A percentile compares a stretch with the other conserved stretches of the same genome.
Evolutionary conservation across 2,888 invertebrate genomes (phyloP).

Genomic region (Melanargia galathea): DNA sequence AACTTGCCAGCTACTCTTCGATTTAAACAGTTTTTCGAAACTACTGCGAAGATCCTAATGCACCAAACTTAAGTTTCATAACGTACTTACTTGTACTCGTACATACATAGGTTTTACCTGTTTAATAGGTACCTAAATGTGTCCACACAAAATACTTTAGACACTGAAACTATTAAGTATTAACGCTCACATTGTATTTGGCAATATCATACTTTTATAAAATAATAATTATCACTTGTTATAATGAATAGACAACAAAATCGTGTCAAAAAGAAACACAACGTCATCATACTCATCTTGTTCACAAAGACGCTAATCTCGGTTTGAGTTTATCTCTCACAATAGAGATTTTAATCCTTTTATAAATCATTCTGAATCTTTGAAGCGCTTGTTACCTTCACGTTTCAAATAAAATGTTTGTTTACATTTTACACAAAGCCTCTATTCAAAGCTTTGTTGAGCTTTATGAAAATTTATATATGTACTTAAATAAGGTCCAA

Average conservation of each 20-base stretch:
- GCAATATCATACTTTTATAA: no score
- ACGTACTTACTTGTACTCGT: no score
- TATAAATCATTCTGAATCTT: constrained; percentile 20
- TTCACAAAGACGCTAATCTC: constrained; percentile 19
- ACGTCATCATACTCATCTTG: constrained; percentile 13
- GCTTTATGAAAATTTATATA: not conserved
- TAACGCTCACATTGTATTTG: no score
- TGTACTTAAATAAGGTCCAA: not conserved
- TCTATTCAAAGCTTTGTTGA: constrained; percentile 1
- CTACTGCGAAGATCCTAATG: no score
- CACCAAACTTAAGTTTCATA: no score
- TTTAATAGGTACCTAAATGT: not conserved
- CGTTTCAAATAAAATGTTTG: constrained; percentile 14
- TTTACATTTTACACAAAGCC: constrained; percentile 1
- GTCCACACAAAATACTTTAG: not conserved
- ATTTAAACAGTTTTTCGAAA: no score
- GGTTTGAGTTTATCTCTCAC: constrained; percentile 15
- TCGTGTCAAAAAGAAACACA: constrained; percentile 16
- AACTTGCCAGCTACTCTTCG: no score
- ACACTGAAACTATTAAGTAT: no score
- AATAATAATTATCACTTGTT: no score
- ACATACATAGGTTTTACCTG: not conserved
- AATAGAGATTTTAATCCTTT: constrained; percentile 23
- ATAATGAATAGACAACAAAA: constrained; percentile 3
- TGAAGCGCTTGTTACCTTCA: not conserved